These are phyloP conservation scores for Ormyrus labotus DNA, from an alignment of 2,888 invertebrate genomes.

Conservation along the genomic window DNA sequence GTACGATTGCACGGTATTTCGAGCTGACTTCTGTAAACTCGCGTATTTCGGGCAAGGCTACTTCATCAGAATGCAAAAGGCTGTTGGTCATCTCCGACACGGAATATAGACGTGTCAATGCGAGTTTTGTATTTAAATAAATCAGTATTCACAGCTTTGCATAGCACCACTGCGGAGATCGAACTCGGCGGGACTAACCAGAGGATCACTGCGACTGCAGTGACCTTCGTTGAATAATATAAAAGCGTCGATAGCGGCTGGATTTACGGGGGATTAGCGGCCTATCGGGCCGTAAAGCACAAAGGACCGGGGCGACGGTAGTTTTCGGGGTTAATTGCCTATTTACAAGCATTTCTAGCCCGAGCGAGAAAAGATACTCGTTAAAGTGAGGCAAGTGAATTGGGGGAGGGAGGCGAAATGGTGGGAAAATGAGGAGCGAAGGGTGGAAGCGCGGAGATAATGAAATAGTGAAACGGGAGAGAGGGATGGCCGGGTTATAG, in stretches of 20 bases:
- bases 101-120: no score
- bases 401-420: background rate
- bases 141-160: constrained; percentile 61
- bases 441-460: background rate
- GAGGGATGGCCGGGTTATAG: background rate
- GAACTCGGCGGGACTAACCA: no score
- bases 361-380: constrained; percentile 2
- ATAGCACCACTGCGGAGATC: no score
- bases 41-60: no score
- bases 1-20: no score
- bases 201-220: background rate
- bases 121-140: constrained; percentile 61
- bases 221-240: constrained; percentile 64
- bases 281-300: constrained; percentile 59
- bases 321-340: constrained; percentile 67
- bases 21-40: no score
- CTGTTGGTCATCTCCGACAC: no score
- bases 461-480: background rate
- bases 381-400: background rate
- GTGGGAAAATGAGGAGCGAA: background rate
- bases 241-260: constrained; percentile 58
- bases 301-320: constrained; percentile 54
- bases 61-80: no score
- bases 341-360: constrained; percentile 62
- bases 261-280: constrained; percentile 64